Evolutionary conservation across 2,113 vertebrate genomes (phyloP), one percentile per base, ranked within the genome.

Genomic region (Poecilia latipinna): DNA sequence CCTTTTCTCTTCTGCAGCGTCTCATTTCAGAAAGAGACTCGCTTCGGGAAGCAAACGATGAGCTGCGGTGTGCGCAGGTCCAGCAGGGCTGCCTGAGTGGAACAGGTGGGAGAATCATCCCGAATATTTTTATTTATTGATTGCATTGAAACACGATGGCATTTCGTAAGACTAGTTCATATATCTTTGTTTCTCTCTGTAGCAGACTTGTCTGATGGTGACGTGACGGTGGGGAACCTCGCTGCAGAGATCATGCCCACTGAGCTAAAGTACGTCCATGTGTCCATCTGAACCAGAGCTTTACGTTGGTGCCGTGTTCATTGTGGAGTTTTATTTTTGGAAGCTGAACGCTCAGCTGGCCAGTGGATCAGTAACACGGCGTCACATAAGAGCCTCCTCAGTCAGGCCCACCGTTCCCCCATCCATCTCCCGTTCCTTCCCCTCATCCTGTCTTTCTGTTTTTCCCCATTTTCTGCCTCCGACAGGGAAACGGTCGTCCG

Each of bases 221-320:
- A 84, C 0, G 85, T 90, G 11, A 64, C 95, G 0, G 82, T 93
- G 15, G 96, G 94, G 39, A 98, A 95, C 84, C 91, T 98, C 29
- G 96, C 96, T 4, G 94, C 96, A 0, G 96, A 98, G 85, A 97
- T 97, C 62, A 92, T 98, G 78, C 96, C 96, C 3, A 92, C 96
- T 0, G 97, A 97, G 88, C 94, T 98, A 79, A 96, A 92, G 97
- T 98, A 91, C 42, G 93, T 72, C 17, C 51, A 73, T 62, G 31
- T 57, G 24, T 65, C 19, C 2, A 63, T 10, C 60, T 26, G 35
- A 11, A 28, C n/a, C 33, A 61, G 33, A 62, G n/a, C 60, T 15
- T 60, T 31, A 31, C 12, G 3, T 8, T 17, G 54, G 22, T 11
- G 51, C 22, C 3, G 22, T n/a, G 3, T 10, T 57, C 51, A 57